phyloP scores from a whole-genome alignment of 2,113 vertebrate species.

The Himantopus leucocephalus region DNA sequence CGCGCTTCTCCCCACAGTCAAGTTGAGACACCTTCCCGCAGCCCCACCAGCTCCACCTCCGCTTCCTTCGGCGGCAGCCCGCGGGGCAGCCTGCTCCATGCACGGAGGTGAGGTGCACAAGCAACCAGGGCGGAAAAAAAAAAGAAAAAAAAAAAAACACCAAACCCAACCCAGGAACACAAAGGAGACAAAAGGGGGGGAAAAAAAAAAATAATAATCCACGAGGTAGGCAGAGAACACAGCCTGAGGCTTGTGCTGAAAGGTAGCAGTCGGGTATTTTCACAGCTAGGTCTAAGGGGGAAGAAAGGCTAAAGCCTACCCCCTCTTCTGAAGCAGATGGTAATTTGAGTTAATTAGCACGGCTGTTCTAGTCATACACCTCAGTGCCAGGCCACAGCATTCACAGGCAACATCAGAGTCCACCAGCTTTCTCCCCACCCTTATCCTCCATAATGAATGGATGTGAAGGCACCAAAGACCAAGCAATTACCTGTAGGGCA shows the following conservation, averaged over 20 bases:
- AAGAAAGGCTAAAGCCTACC: neutral
- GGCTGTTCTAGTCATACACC: neutral
- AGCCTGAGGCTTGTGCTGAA: neutral
- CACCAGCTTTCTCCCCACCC: neutral
- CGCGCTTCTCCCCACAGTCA: constrained; percentile 21
- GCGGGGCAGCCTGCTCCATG: neutral
- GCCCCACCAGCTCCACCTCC: neutral
- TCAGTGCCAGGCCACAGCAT: neutral
- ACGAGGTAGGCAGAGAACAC: neutral
- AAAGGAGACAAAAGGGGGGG: neutral
- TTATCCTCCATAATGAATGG: neutral
- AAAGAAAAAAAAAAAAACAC: too few species aligned
- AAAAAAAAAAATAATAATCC: rapidly evolving
- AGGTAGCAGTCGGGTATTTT: neutral
- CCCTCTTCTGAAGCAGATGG: neutral
- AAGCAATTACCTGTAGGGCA: constrained; percentile 43
- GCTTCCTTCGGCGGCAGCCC: neutral
- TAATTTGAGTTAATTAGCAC: neutral
- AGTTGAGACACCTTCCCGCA: constrained; percentile 35
- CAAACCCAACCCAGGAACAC: neutral
- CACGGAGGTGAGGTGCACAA: neutral
- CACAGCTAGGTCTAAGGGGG: neutral
- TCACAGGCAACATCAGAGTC: neutral
- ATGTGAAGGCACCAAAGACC: neutral
- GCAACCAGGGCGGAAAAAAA: neutral